Conservation (phyloP, 2,113 vertebrate genomes). For the Elachura formosa region DNA sequence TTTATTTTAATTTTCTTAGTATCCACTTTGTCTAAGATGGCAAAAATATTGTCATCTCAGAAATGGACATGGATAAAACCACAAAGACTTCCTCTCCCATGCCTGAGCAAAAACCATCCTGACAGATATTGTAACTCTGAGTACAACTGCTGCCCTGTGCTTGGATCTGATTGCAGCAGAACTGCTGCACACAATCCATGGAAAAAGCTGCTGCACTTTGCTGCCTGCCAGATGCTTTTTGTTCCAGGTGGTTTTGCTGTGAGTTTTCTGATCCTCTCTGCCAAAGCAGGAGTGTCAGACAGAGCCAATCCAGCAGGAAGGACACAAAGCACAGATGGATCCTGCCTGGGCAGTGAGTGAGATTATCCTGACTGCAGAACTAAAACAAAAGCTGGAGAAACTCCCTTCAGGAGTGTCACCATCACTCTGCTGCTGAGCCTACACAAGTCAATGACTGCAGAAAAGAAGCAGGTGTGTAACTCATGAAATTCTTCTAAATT, state of each 20-base stretch:
- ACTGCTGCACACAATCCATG: neutral
- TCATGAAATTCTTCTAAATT: neutral
- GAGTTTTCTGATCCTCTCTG: neutral
- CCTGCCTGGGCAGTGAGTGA: neutral
- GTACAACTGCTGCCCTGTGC: constrained; percentile 9
- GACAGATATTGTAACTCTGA: neutral
- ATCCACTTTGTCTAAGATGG: neutral
- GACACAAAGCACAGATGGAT: neutral
- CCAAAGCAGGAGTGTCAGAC: neutral
- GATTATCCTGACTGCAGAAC: neutral
- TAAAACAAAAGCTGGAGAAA: neutral
- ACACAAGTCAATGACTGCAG: neutral
- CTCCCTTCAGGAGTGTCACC: neutral
- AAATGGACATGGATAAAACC: neutral
- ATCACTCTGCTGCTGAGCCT: neutral
- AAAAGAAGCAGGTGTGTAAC: neutral
- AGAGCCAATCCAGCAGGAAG: neutral
- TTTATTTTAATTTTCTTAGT: neutral
- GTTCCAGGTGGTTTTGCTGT: neutral
- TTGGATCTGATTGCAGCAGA: constrained; percentile 1
- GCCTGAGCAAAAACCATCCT: neutral
- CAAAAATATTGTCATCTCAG: neutral
- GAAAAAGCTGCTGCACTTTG: constrained; percentile 6
- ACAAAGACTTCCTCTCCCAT: neutral
- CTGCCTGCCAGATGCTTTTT: constrained; percentile 25